Conservation (phyloP, 2,113 vertebrate species). For the Calyptomena viridis region DNA sequence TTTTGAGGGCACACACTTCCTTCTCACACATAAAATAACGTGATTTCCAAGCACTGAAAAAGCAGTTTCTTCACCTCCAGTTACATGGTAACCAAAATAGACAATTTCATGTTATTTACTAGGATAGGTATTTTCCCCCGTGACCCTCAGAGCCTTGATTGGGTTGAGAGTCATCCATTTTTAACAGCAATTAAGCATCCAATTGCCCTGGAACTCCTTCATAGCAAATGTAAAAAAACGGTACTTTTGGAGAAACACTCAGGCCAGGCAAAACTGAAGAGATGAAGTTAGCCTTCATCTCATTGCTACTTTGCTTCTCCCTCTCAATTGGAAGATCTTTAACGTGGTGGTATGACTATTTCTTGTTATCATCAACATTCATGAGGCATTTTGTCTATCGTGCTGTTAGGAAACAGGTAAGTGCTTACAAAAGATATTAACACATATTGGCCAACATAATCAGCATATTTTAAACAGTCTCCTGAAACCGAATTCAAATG, state of each 20-base stretch:
- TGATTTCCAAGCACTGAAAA: not conserved
- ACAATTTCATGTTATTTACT: not conserved
- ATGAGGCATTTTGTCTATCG: conserved; percentile 7
- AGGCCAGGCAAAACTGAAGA: not conserved
- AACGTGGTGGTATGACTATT: not conserved
- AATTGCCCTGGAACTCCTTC: not conserved
- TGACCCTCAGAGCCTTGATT: not conserved
- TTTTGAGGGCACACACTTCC: not conserved
- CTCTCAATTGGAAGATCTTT: not conserved
- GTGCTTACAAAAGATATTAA: not conserved
- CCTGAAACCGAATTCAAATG: not conserved
- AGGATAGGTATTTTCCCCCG: not conserved
- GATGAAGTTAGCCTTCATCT: not conserved
- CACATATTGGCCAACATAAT: not conserved
- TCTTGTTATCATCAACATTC: conserved; percentile 12
- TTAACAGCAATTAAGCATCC: not conserved
- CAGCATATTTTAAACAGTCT: not conserved
- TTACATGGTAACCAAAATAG: not conserved
- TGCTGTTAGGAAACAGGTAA: conserved; percentile 8
- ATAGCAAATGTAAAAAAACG: not conserved
- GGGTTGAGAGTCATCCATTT: not conserved
- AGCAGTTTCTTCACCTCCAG: not conserved
- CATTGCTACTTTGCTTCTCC: not conserved
- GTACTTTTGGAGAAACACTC: not conserved
- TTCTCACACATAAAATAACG: rapidly evolving